These are phyloP conservation scores for Quiscalus mexicanus DNA, from an alignment of 2,113 vertebrate species.

Conservation along the genomic window DNA sequence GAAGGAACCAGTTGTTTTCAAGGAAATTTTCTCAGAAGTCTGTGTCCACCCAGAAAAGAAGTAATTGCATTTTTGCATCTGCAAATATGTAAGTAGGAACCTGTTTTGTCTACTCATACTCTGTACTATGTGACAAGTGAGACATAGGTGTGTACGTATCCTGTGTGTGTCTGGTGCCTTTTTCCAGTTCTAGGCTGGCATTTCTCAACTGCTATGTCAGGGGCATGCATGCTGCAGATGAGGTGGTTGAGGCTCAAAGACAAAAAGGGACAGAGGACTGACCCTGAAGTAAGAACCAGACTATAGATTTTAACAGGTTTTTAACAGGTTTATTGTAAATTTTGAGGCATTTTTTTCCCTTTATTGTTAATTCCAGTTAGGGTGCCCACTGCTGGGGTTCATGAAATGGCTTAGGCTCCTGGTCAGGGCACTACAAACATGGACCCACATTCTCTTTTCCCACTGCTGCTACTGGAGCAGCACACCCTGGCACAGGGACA, in stretches of 20 bases:
- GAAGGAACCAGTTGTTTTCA: neutral
- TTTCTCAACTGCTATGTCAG: neutral
- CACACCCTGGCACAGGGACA: neutral
- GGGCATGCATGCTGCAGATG: accelerated
- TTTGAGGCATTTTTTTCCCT: neutral
- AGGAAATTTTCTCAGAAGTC: neutral
- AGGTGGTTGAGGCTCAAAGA: neutral
- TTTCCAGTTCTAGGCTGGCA: neutral
- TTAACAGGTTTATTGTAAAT: neutral
- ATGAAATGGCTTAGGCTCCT: neutral
- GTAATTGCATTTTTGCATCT: neutral
- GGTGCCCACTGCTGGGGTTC: neutral
- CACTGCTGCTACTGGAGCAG: neutral
- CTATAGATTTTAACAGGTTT: neutral
- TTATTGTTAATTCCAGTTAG: neutral
- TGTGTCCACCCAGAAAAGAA: neutral
- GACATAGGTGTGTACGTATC: neutral
- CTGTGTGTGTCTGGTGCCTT: neutral
- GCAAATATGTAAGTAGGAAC: neutral
- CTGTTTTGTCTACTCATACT: neutral
- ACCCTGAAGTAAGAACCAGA: neutral
- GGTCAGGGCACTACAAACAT: neutral
- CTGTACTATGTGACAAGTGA: neutral
- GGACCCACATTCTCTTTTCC: neutral
- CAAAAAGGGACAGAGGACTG: neutral